Base-by-base conservation (phyloP, 2,797 vertebrate species). In the Tiaroga cobitis region DNA sequence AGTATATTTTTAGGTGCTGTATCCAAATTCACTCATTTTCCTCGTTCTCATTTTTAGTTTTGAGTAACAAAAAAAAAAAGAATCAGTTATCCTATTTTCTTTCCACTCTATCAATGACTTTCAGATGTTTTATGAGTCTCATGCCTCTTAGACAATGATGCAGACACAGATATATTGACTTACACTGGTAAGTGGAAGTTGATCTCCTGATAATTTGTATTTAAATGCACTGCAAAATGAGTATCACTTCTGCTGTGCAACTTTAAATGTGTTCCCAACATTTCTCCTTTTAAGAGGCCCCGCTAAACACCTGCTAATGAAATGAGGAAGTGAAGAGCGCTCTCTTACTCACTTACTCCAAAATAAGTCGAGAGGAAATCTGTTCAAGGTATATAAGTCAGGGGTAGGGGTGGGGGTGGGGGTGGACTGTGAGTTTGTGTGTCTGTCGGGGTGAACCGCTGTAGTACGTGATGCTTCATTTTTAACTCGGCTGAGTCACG, bases 281-380 rank as follows among this genome's bases (percentile, higher is more conserved):
- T 59, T 78, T 87, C 68, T 86, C 61, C 77, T 39, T 84, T 61
- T 79, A 81, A 74, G 72, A 83, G 81, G 83, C 41, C 21, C 26
- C 51, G 34, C 49, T 76, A 69, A 91, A 93, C 94, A 95, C 94
- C 94, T 95, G 94, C 89, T 91, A 78, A 86, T 85, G 89, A 93
- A 94, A 94, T 93, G 92, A 93, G 94, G 94, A 95, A 95, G 93
- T 90, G 91, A 90, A 91, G 91, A 93, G 86, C 3, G 85, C 75
- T 56, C 93, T 95, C 92, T 94, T 91, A 90, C 92, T 92, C 94
- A 93, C 90, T 86, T 88, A 85, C 91, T 93, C 92, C 89, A 92
- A 94, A 95, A 94, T 93, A 93, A 93, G 91, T 93, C 89, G 90
- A 92, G 88, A 94, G 93, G 94, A 92, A 94, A 94, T 82, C 86